phyloP scores from a whole-genome alignment of 1,140 invertebrate species.

The Andricus grossulariae region DNA sequence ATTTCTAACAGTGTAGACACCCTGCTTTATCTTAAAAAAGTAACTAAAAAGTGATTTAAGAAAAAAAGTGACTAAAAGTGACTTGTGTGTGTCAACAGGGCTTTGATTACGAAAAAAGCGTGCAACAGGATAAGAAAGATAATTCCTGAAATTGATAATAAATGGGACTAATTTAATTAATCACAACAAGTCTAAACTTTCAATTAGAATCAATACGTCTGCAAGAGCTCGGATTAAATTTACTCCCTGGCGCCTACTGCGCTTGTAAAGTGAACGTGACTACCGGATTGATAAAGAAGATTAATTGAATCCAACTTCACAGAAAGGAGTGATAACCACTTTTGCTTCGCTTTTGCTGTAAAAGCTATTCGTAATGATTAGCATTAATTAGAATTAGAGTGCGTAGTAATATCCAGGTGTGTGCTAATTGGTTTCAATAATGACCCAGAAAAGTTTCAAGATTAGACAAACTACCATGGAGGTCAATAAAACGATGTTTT shows the following conservation, averaged over 20 bases:
- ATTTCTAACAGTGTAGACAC: no score
- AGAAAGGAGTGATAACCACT: conserved; percentile 25
- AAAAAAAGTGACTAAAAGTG: no score
- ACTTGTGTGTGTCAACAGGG: no score
- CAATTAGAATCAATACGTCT: conserved; percentile 26
- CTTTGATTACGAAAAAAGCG: no score
- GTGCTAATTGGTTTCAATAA: conserved; percentile 13
- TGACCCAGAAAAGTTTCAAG: neutral
- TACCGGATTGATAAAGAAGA: conserved; percentile 23
- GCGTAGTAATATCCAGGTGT: conserved; percentile 4
- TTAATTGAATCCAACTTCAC: conserved; percentile 25
- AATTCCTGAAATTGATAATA: conserved; percentile 9
- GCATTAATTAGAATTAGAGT: conserved; percentile 27
- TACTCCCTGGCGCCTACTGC: conserved; percentile 24
- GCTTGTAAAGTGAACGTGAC: conserved; percentile 28
- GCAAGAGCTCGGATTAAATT: conserved; percentile 15
- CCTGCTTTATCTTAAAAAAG: no score
- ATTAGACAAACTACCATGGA: neutral
- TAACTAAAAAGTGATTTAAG: no score
- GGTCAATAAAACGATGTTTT: conserved; percentile 3
- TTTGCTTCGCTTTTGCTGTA: conserved; percentile 21
- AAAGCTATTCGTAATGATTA: conserved; percentile 11
- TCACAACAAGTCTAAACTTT: conserved; percentile 18
- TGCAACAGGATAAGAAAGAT: no score
- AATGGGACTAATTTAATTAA: conserved; percentile 30